A percentile compares a stretch with the other conserved stretches of the same genome.
Evolutionary conservation across 2,888 invertebrate genomes (phyloP).

Genomic region (Melitaea athalia): DNA sequence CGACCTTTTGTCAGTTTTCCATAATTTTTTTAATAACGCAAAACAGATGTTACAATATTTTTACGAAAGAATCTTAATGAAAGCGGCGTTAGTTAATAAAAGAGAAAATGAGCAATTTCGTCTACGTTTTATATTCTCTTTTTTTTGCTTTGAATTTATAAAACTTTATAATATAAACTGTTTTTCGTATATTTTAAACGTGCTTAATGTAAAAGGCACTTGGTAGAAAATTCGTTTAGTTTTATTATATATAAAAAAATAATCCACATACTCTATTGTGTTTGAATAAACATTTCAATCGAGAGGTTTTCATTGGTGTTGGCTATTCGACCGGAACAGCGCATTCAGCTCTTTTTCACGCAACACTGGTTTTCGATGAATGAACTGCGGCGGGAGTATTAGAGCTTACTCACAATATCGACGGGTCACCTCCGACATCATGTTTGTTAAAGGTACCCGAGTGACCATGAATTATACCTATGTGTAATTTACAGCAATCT

Average conservation of each 20-base stretch:
- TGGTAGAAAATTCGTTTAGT: conserved; percentile 37
- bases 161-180: not conserved
- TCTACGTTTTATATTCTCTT: not conserved
- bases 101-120: not conserved
- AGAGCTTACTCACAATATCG: conserved; percentile 49
- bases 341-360: conserved; percentile 74
- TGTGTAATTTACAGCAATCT: not conserved
- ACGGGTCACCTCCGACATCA: conserved; percentile 27
- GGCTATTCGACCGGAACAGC: conserved; percentile 63
- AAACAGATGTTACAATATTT: conserved; percentile 8
- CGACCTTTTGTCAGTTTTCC: conserved; percentile 15
- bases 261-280: conserved; percentile 65
- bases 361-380: conserved; percentile 65
- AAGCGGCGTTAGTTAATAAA: not conserved
- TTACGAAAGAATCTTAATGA: not conserved
- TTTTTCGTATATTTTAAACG: not conserved
- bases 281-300: conserved; percentile 70
- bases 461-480: conserved; percentile 3
- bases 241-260: conserved; percentile 42
- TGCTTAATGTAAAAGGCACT: conserved; percentile 21
- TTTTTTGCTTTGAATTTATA: not conserved
- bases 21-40: conserved; percentile 16
- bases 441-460: conserved; percentile 10
- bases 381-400: conserved; percentile 64
- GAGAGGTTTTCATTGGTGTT: conserved; percentile 68